Percentiles rank a stretch among this genome's conserved stretches.
Evolutionary conservation across 37 sponge, comb jelly and placozoan genomes (phyloP).

Genomic region (Beroe forskalii): DNA sequence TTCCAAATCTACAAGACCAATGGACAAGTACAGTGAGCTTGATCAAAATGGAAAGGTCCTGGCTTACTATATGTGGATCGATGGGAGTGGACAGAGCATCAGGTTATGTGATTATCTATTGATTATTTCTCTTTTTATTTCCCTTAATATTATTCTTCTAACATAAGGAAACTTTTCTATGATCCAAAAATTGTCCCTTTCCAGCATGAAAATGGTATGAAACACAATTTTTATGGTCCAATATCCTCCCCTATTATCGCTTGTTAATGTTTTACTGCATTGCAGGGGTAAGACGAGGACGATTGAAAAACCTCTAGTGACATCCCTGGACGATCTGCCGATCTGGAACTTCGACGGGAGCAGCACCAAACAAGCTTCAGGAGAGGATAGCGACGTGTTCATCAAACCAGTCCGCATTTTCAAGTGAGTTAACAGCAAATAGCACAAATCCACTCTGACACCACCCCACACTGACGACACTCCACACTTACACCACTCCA

Average conservation of each 20-base stretch:
- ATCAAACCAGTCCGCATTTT: slow-evolving; percentile 82
- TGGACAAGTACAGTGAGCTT: slow-evolving; percentile 23
- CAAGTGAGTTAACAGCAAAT: background rate
- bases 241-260: too few relatives aligned
- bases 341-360: slow-evolving; percentile 98
- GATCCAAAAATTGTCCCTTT: too few relatives aligned
- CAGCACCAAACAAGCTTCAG: slow-evolving; percentile 80
- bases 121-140: too few relatives aligned
- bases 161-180: too few relatives aligned
- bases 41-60: slow-evolving; percentile 71
- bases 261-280: too few relatives aligned
- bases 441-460: background rate
- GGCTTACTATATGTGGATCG: slow-evolving; percentile 96
- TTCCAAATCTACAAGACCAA: too few relatives aligned
- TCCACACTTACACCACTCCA: too few relatives aligned
- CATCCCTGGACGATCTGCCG: slow-evolving; percentile 70
- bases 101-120: too few relatives aligned
- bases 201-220: too few relatives aligned
- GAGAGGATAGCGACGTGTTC: slow-evolving; percentile 86
- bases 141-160: too few relatives aligned
- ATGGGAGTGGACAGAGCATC: slow-evolving; percentile 74
- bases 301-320: background rate
- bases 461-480: too few relatives aligned
- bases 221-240: too few relatives aligned
- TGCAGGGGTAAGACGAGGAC: slow-evolving; percentile 83